A percentile compares a stretch with the other conserved stretches of the same genome.
Evolutionary conservation across 2,888 invertebrate genomes (phyloP).

Genomic region (Mesorhabditis belari): DNA sequence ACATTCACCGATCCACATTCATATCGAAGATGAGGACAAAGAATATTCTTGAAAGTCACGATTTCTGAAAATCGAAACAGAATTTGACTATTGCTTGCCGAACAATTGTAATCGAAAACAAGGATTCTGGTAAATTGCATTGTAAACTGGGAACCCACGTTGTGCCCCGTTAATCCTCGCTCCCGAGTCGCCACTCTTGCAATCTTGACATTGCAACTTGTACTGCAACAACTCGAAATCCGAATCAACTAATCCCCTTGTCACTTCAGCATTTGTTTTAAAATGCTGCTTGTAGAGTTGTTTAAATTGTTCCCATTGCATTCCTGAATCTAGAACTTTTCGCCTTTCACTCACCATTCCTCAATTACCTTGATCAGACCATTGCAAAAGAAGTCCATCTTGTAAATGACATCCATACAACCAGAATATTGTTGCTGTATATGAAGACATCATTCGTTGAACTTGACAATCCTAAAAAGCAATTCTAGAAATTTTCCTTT

Average conservation of each 20-base stretch:
- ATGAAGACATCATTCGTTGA: constrained; percentile 52
- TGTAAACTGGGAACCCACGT: constrained; percentile 13
- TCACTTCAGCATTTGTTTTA: constrained; percentile 46
- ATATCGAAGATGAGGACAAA: constrained; percentile 50
- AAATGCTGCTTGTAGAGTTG: constrained; percentile 47
- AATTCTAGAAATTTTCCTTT: background rate
- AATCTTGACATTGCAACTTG: constrained; percentile 49
- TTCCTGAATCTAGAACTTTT: constrained; percentile 22
- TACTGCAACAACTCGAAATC: constrained; percentile 48
- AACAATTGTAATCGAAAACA: background rate
- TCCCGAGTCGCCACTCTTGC: constrained; percentile 26
- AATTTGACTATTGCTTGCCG: too few species aligned
- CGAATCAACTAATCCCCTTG: constrained; percentile 36
- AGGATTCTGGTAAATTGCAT: background rate
- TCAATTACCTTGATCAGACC: constrained; percentile 25
- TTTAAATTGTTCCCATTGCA: constrained; percentile 50
- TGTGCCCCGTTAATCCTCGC: constrained; percentile 34
- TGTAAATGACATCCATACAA: constrained; percentile 44
- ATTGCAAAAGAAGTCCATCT: constrained; percentile 43
- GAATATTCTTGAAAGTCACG: constrained; percentile 49
- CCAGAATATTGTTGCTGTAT: constrained; percentile 52
- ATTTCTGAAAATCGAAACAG: constrained; percentile 8
- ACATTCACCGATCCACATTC: constrained; percentile 42
- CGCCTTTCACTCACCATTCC: background rate
- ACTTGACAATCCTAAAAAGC: constrained; percentile 46